Evolutionary conservation across 1,140 invertebrate species (phyloP).

Genomic region (Papilio machaon): DNA sequence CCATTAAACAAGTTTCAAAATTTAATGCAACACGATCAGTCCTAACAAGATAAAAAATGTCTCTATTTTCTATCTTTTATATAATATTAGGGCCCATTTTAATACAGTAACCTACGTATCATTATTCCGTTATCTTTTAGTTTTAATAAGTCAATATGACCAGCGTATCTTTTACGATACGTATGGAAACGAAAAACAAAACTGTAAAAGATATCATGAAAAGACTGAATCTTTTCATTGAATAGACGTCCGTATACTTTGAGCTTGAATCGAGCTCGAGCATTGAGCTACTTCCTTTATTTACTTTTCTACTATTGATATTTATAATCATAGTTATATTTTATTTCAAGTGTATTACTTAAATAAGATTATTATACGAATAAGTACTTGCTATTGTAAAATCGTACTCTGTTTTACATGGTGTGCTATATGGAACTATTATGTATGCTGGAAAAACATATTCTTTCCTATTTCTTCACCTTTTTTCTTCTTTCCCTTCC

Average conservation of each 20-base stretch:
- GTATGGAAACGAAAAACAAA: background rate
- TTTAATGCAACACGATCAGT: no score
- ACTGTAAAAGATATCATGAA: conserved; percentile 1
- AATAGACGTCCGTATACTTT: background rate
- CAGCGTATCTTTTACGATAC: background rate
- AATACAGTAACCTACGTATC: background rate
- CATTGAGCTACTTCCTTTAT: background rate
- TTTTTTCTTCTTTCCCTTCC: no score
- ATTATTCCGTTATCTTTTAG: background rate
- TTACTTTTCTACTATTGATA: background rate
- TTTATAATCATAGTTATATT: background rate
- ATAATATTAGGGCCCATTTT: background rate
- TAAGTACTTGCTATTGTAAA: no score
- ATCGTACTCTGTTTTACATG: no score
- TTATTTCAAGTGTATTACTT: background rate
- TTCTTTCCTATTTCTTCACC: no score
- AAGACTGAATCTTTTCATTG: background rate
- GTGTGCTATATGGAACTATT: no score
- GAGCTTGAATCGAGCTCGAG: background rate
- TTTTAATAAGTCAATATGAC: background rate
- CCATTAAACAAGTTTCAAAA: no score
- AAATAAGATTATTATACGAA: no score
- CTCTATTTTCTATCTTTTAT: no score
- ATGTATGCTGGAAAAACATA: no score
- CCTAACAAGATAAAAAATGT: no score